phyloP scores from a whole-genome alignment of 2,113 vertebrate genomes.

The Marmota flaviventris region DNA sequence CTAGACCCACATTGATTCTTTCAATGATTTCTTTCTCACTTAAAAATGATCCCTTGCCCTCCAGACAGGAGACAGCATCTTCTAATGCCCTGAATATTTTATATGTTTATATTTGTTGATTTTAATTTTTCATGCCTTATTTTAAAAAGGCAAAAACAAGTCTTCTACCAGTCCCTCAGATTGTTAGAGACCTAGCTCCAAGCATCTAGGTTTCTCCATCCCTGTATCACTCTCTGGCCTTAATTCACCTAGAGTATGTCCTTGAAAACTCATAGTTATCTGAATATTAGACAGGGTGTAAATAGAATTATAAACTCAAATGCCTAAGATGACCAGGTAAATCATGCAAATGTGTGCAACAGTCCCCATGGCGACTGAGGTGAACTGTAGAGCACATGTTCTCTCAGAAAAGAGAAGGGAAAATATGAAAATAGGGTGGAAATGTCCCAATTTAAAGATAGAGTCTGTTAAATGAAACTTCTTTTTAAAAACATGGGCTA shows the following conservation, averaged over 20 bases:
- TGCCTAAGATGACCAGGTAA: background rate
- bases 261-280: background rate
- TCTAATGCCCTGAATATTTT: conserved; percentile 29
- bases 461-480: background rate
- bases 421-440: background rate
- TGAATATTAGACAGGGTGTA: background rate
- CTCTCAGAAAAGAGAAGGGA: background rate
- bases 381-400: background rate
- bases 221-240: background rate
- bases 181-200: background rate
- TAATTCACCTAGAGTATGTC: background rate
- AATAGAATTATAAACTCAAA: background rate
- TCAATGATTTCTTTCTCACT: background rate
- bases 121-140: conserved; percentile 47
- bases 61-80: background rate
- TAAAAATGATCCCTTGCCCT: conserved; percentile 44
- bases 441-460: background rate
- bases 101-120: conserved; percentile 12
- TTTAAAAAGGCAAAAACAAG: background rate
- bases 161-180: background rate
- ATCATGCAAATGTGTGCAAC: background rate
- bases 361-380: background rate
- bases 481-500: background rate
- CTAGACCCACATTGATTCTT: background rate
- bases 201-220: background rate